Conservation (phyloP, 2,113 vertebrate species). For the Micronycteris hirsuta region DNA sequence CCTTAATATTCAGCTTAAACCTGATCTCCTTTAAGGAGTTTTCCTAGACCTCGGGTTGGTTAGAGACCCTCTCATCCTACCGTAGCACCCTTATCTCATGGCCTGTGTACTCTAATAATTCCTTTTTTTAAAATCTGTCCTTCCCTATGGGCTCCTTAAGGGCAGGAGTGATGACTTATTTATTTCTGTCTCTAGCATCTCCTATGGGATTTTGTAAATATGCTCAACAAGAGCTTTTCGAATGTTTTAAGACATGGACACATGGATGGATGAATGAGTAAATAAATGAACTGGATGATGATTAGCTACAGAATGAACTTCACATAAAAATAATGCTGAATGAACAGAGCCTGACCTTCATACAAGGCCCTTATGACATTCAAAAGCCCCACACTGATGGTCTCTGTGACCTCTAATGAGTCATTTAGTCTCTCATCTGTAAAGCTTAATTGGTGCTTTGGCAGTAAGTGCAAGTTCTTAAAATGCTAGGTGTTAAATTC, state of each 20-base stretch:
- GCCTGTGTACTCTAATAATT: background rate
- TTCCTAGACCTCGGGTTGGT: background rate
- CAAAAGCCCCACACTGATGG: background rate
- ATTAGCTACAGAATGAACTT: constrained; percentile 1
- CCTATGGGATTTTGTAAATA: background rate
- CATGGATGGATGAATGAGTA: background rate
- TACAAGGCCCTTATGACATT: background rate
- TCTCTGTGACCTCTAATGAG: constrained; percentile 5
- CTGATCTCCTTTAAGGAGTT: background rate
- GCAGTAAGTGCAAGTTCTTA: constrained; percentile 3
- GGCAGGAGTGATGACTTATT: background rate
- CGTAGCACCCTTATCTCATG: background rate
- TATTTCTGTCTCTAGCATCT: background rate
- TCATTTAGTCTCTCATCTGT: constrained; percentile 21
- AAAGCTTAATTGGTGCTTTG: constrained; percentile 37
- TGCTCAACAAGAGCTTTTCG: background rate
- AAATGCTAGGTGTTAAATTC: constrained; percentile 36
- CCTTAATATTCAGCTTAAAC: background rate
- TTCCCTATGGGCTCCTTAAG: background rate
- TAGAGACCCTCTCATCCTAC: background rate
- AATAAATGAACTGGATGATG: background rate
- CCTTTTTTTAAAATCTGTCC: background rate
- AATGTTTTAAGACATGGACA: background rate
- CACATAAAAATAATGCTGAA: background rate
- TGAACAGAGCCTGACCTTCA: background rate